phyloP scores from a whole-genome alignment of 2,797 vertebrate species.

The Argentina silus region DNA sequence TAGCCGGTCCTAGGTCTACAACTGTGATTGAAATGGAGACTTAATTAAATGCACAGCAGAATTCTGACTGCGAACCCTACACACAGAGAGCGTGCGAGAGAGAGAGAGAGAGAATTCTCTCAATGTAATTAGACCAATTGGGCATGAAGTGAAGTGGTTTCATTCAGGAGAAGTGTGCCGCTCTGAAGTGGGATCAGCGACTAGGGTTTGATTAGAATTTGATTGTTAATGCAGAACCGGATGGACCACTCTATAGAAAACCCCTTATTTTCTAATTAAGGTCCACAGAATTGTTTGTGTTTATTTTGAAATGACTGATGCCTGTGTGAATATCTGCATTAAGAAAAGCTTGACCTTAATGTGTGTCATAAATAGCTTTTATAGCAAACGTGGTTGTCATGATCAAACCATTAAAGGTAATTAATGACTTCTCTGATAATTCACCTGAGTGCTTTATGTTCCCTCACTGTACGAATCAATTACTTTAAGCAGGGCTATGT shows the following conservation, averaged over 20 bases:
- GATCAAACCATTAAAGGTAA: constrained; percentile 79
- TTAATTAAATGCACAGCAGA: constrained; percentile 79
- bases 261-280: constrained; percentile 76
- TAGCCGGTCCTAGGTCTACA: constrained; percentile 57
- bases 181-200: constrained; percentile 73
- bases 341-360: constrained; percentile 72
- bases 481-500: constrained; percentile 63
- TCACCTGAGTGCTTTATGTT: constrained; percentile 78
- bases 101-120: constrained; percentile 63
- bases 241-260: constrained; percentile 60
- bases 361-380: constrained; percentile 79
- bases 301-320: constrained; percentile 58
- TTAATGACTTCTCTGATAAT: constrained; percentile 76
- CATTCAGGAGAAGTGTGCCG: constrained; percentile 66
- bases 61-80: constrained; percentile 67
- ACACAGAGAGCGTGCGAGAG: constrained; percentile 48
- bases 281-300: constrained; percentile 61
- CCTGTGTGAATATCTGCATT: constrained; percentile 55
- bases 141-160: constrained; percentile 80
- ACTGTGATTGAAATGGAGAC: constrained; percentile 76
- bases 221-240: constrained; percentile 73
- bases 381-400: constrained; percentile 78
- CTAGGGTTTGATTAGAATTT: constrained; percentile 78
- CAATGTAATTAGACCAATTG: constrained; percentile 85
- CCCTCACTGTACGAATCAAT: constrained; percentile 69